These are phyloP conservation scores for Eunapius fragilis DNA, from an alignment of 37 sponge, comb jelly and placozoan species.

Conservation along the genomic window DNA sequence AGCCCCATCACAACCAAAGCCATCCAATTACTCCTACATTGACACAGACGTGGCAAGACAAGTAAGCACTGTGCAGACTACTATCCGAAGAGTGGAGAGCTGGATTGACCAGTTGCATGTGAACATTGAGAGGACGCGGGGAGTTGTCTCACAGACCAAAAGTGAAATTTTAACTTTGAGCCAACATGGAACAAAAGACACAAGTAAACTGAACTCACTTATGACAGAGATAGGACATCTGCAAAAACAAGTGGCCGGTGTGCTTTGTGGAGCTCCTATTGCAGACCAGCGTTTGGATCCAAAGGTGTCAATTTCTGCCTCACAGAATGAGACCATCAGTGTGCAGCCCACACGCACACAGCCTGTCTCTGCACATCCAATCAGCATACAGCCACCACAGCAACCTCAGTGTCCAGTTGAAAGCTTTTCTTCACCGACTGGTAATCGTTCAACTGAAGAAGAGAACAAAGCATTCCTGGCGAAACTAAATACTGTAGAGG, in stretches of 20 bases:
- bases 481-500: background rate
- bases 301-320: background rate
- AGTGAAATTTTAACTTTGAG: background rate
- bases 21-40: background rate
- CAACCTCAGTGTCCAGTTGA: background rate
- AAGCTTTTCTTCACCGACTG: background rate
- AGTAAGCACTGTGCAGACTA: background rate
- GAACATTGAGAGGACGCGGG: background rate
- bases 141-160: background rate
- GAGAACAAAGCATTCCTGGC: background rate
- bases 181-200: background rate
- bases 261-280: background rate
- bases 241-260: background rate
- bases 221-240: background rate
- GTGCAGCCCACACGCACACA: background rate
- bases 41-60: background rate
- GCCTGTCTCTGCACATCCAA: background rate
- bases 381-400: background rate
- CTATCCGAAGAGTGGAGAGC: background rate
- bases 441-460: background rate
- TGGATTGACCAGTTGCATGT: background rate
- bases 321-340: background rate
- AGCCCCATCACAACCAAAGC: background rate
- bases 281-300: background rate
- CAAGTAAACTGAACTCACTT: background rate